Conservation (phyloP, 1,140 invertebrate genomes). For the Bombus huntii region DNA sequence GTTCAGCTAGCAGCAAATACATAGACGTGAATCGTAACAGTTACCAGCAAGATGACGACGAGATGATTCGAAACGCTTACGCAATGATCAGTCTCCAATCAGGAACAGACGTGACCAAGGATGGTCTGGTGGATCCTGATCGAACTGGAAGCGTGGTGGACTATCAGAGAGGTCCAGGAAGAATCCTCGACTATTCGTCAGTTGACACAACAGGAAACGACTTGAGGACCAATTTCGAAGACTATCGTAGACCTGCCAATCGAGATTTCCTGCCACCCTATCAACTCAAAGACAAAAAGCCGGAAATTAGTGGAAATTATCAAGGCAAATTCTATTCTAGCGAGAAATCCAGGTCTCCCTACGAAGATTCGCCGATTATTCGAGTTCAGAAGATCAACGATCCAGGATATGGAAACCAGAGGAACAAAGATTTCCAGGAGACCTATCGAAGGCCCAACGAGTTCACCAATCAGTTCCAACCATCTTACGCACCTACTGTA, state of each 20-base stretch:
- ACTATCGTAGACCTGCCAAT: constrained; percentile 48
- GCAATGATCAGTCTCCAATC: constrained; percentile 75
- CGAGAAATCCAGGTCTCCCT: constrained; percentile 48
- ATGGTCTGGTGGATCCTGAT: constrained; percentile 68
- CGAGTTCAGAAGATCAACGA: constrained; percentile 65
- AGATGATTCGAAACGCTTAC: constrained; percentile 79
- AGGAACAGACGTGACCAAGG: constrained; percentile 56
- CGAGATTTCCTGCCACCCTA: constrained; percentile 37
- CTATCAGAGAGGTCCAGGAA: constrained; percentile 37
- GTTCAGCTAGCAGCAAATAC: constrained; percentile 74
- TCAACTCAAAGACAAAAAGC: neutral
- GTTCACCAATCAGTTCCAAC: constrained; percentile 68
- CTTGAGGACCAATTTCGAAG: constrained; percentile 63
- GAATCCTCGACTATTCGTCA: constrained; percentile 52
- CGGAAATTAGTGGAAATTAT: neutral
- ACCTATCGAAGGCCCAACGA: constrained; percentile 52
- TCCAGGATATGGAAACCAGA: constrained; percentile 51
- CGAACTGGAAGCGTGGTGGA: constrained; percentile 34
- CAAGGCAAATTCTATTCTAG: constrained; percentile 10
- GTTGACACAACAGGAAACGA: constrained; percentile 62
- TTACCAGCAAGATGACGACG: constrained; percentile 76
- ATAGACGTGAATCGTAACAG: constrained; percentile 69
- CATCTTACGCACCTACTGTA: constrained; percentile 78
- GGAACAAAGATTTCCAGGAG: constrained; percentile 47
- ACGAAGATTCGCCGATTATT: constrained; percentile 71